Conservation (phyloP, 2,888 invertebrate species). For the Bembecia ichneumoniformis region DNA sequence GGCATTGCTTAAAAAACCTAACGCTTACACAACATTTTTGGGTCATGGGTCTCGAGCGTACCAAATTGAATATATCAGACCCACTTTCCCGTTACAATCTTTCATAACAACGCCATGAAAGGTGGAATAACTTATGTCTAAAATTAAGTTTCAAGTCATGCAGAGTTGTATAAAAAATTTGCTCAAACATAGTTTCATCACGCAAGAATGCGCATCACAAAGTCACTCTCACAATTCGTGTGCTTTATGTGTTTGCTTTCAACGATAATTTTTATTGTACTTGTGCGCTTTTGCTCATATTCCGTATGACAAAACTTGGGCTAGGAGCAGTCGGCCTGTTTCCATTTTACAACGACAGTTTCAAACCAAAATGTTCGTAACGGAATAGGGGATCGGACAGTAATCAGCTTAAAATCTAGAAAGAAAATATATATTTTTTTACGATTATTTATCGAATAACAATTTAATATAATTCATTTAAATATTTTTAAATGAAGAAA, state of each 20-base stretch:
- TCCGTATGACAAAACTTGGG: conserved; percentile 14
- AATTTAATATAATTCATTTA: no score
- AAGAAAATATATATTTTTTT: no score
- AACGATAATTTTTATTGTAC: conserved; percentile 38
- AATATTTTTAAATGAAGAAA: no score
- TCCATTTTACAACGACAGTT: conserved; percentile 17
- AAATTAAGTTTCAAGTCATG: conserved; percentile 10
- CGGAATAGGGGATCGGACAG: no score
- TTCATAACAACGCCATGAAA: background rate
- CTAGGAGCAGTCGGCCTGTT: conserved; percentile 13
- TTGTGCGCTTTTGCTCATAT: conserved; percentile 17
- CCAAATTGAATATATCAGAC: conserved; percentile 5
- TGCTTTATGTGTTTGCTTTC: conserved; percentile 20
- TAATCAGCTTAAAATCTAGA: no score
- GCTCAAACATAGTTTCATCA: conserved; percentile 12
- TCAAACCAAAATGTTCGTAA: no score
- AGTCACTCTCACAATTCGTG: conserved; percentile 3
- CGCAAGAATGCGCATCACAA: conserved; percentile 19
- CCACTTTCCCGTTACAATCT: conserved; percentile 8
- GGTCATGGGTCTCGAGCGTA: background rate
- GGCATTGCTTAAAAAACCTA: background rate
- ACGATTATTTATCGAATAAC: no score
- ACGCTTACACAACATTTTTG: background rate
- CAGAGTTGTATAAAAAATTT: conserved; percentile 12
- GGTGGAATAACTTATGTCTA: background rate